phyloP scores from a whole-genome alignment of 2,113 vertebrate genomes.

The Zosterops hypoxanthus region DNA sequence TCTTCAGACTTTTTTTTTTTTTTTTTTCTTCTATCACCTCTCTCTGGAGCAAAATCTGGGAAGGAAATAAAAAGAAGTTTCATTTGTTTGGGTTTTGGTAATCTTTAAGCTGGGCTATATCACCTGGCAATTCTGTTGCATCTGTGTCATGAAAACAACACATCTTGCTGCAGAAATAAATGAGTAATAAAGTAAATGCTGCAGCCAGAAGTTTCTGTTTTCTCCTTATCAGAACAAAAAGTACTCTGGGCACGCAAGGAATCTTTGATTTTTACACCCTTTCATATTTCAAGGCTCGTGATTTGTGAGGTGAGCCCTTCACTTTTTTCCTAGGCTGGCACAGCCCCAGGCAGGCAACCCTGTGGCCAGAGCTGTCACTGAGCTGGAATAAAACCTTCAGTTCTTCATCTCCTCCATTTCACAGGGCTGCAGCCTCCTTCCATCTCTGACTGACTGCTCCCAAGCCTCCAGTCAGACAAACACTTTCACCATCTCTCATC shows the following conservation, averaged over 20 bases:
- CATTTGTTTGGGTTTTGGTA: background rate
- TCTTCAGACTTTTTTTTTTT: background rate
- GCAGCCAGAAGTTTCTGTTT: background rate
- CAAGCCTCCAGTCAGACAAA: background rate
- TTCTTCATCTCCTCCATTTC: background rate
- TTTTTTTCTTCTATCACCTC: background rate
- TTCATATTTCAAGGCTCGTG: background rate
- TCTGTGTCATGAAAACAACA: background rate
- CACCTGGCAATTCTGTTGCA: background rate
- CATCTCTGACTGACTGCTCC: background rate
- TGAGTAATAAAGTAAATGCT: background rate
- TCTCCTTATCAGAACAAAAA: background rate
- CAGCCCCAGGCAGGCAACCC: background rate
- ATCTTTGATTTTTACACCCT: background rate
- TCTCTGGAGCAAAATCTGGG: background rate
- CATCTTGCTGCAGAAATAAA: background rate
- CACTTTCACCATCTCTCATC: background rate
- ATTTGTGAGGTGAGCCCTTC: background rate
- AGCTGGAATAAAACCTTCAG: background rate
- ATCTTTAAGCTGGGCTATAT: background rate
- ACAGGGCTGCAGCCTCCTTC: background rate
- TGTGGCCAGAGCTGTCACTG: background rate
- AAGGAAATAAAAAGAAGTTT: background rate
- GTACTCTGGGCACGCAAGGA: background rate
- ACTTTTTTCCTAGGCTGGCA: background rate